Base-by-base conservation (phyloP, 2,888 invertebrate genomes). In the Norana najaformis region DNA sequence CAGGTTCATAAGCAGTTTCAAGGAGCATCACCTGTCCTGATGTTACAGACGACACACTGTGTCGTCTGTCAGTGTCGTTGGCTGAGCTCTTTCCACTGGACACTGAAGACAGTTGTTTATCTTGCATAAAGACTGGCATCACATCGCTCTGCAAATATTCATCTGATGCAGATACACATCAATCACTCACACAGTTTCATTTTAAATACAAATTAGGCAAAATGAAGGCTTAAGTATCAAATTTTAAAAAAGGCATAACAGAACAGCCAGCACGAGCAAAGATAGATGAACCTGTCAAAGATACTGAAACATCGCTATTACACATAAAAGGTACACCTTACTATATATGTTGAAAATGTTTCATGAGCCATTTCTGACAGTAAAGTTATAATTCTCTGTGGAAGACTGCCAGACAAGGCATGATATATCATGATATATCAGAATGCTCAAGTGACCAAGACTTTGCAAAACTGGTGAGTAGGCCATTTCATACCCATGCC, bases 61-160 rank as follows among this genome's bases (percentile, higher is more conserved):
- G 37, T 85, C 85, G 35, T 85, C 85, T 85, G 85, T 37, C 37
- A 4, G 18, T n/a, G 23, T 39, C 39, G 20, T 88, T 41, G 13
- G 39, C n/a, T 30, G 39, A 37, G 30, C 35, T 41, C 47, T 16
- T 39, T 39, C 37, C 90, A 89, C 89, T 88, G n/a, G 69, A 69
- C 69, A 30, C 94, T 91, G 69, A 69, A 69, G 69, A 69, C 23
- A 35, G 35, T n/a, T 35, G 4, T n/a, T 85, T 85, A 6, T 94
- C 94, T 92, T 93, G 93, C 94, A 94, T 94, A 92, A 94, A 94
- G 91, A 94, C 92, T 36, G 94, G 94, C 89, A 92, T 92, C 91
- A 92, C 92, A 89, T 94, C 94, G 82, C 92, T 93, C 93, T 94
- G 93, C 94, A 92, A 91, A 36, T n/a, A 41, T 47, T 13, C 14